Evolutionary conservation across 2,888 invertebrate genomes (phyloP).

Genomic region (Parnassius mnemosyne): DNA sequence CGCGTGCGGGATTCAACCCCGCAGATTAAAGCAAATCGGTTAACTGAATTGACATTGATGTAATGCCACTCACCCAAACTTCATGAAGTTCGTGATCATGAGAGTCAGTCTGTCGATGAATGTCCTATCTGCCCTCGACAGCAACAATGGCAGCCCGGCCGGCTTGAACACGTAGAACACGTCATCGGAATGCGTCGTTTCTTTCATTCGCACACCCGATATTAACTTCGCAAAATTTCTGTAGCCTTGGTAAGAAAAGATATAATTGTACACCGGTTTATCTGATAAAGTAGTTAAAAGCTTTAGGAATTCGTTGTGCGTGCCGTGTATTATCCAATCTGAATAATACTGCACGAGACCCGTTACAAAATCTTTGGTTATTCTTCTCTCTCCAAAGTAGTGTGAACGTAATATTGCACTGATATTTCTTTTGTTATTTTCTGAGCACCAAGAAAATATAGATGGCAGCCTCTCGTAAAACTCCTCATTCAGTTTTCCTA

Average conservation of each 20-base stretch:
- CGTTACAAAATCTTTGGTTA: slow-evolving; percentile 40
- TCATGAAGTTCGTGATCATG: slow-evolving; percentile 69
- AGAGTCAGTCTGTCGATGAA: slow-evolving; percentile 58
- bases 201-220: slow-evolving; percentile 42
- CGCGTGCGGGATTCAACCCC: too few relatives aligned
- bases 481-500: slow-evolving; percentile 52
- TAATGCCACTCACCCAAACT: slow-evolving; percentile 47
- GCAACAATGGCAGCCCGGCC: slow-evolving; percentile 44
- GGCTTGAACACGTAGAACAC: slow-evolving; percentile 71
- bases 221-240: slow-evolving; percentile 58
- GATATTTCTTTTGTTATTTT: slow-evolving; percentile 47
- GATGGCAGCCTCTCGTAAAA: slow-evolving; percentile 60
- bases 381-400: slow-evolving; percentile 53
- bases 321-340: slow-evolving; percentile 60
- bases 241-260: slow-evolving; percentile 60
- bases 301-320: slow-evolving; percentile 52
- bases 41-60: too few relatives aligned
- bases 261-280: slow-evolving; percentile 58
- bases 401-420: slow-evolving; percentile 49
- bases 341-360: slow-evolving; percentile 56
- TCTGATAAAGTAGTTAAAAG: slow-evolving; percentile 50
- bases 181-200: slow-evolving; percentile 65
- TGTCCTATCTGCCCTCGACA: slow-evolving; percentile 46
- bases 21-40: too few relatives aligned
- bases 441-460: slow-evolving; percentile 59